Conservation (phyloP, 2,797 vertebrate genomes). For the Galago senegalensis region DNA sequence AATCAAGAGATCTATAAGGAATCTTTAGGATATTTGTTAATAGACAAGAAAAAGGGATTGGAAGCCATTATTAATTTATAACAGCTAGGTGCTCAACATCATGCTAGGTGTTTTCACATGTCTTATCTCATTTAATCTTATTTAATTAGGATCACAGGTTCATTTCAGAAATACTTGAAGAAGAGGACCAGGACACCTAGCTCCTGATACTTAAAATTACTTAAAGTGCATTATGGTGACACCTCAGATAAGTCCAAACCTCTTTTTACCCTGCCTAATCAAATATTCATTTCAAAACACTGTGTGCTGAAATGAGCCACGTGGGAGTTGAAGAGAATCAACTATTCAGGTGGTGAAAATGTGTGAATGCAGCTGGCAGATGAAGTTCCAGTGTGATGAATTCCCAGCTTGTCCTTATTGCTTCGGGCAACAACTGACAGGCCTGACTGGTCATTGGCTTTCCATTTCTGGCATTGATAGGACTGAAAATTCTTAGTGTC, state of each 20-base stretch:
- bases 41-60: not conserved
- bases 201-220: conserved; percentile 77
- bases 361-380: conserved; percentile 90
- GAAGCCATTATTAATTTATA: conserved; percentile 54
- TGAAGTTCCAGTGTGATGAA: conserved; percentile 87
- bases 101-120: conserved; percentile 36
- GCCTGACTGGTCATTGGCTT: conserved; percentile 86
- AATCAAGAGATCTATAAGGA: not conserved
- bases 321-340: conserved; percentile 83
- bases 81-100: not conserved
- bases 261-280: conserved; percentile 82
- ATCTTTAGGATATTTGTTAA: not conserved
- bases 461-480: conserved; percentile 87
- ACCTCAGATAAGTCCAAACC: conserved; percentile 86
- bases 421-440: conserved; percentile 90
- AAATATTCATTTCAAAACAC: conserved; percentile 89
- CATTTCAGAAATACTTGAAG: conserved; percentile 52
- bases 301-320: conserved; percentile 83
- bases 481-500: conserved; percentile 87
- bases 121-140: conserved; percentile 61
- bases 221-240: conserved; percentile 86
- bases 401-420: conserved; percentile 90
- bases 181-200: conserved; percentile 47
- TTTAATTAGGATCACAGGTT: conserved; percentile 60
- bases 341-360: conserved; percentile 90